phyloP scores from a whole-genome alignment of 2,888 invertebrate genomes.

The Malthinus flaveolus region DNA sequence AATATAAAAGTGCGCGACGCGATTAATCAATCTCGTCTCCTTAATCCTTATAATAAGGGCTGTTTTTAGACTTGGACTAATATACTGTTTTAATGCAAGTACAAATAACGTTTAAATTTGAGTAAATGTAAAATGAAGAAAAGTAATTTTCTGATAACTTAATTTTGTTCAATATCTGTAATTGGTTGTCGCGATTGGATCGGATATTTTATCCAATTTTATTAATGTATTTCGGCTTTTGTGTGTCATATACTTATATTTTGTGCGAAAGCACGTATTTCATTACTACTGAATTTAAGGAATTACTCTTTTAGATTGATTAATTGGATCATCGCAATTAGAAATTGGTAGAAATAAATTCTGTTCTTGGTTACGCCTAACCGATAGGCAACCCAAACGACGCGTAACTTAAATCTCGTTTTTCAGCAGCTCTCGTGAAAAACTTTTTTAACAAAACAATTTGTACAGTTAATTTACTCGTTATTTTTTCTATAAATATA shows the following conservation, averaged over 20 bases:
- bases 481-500: too few relatives aligned
- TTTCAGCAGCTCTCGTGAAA: too few relatives aligned
- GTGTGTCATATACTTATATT: neutral
- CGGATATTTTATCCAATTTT: neutral
- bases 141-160: neutral
- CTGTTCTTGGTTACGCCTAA: too few relatives aligned
- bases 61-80: conserved; percentile 4
- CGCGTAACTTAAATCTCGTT: too few relatives aligned
- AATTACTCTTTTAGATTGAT: neutral
- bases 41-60: conserved; percentile 5
- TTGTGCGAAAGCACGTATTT: neutral
- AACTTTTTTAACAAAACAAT: too few relatives aligned
- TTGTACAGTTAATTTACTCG: too few relatives aligned
- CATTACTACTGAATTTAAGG: neutral
- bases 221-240: neutral
- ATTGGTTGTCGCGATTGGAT: conserved; percentile 2
- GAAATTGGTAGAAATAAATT: too few relatives aligned
- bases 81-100: neutral
- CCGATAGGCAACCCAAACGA: neutral
- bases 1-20: conserved; percentile 18
- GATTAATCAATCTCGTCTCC: conserved; percentile 21
- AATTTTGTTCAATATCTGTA: conserved; percentile 1
- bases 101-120: too few relatives aligned
- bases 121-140: neutral
- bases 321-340: neutral